Base-by-base conservation (phyloP, 2,113 vertebrate genomes). In the Paramormyrops kingsleyae region DNA sequence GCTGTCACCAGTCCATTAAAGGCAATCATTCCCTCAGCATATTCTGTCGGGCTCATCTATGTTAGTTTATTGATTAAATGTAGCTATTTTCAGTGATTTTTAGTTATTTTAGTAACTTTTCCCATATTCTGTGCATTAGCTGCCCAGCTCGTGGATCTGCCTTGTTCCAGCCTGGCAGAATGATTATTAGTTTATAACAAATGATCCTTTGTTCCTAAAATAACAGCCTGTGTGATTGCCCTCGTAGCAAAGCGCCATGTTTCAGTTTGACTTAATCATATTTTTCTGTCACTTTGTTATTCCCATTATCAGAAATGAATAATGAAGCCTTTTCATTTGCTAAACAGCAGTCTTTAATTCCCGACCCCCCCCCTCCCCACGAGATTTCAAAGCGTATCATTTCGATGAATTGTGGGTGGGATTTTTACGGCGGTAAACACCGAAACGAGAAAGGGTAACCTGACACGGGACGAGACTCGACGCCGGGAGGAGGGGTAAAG, bases 231-330 rank as follows among this genome's bases (percentile, higher is more conserved):
- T 66, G 92, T 89, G 85, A 92, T 90, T 90, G 89, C 90, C 66
- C 91, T 53, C 83, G 90, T 91, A 89, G 90, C 80, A 49, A 44
- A 74, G 50, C 90, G 90, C 91, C 90, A 83, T 87, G 66, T 90
- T 66, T 93, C 92, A 91, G 89, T 95, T 92, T 91, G 53, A 89
- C 90, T 88, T 93, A 92, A 94, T 94, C 91, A 90, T 12, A 62
- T 90, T 66, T 27, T 88, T 74, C 85, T 42, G 19, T 91, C 46
- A 12, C 77, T 12, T 90, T 92, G 91, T 89, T 74, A 53, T 17
- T 83, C 53, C 21, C 87, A 88, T 88, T 88, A 88, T 66, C n/a
- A n/a, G 19, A 66, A 88, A 66, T 62, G 52, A 88, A 88, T 88
- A 88, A 88, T 66, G 87, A 66, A 88, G 87, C 59, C 87, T 62